Base-by-base conservation (phyloP, 1,140 invertebrate genomes). In the Lepeophtheirus salmonis region DNA sequence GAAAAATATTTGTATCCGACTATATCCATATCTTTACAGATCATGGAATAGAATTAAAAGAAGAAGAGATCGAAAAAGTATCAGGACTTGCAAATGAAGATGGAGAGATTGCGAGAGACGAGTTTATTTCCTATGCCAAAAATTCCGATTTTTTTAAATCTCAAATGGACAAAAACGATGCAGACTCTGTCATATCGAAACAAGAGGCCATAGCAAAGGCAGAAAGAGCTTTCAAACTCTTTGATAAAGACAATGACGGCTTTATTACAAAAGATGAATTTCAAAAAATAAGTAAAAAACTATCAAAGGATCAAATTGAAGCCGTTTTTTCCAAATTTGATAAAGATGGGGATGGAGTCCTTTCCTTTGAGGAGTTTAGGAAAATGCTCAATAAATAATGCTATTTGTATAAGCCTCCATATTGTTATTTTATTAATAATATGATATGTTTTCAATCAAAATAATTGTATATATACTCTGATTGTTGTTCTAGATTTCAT, bases 201-300 rank as follows among this genome's bases (percentile, higher is more conserved):
- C 52, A 22, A 22, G 52, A 54, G 14, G 52, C 52, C 21, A 22
- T 54, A 2, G 52, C 52, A 17, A 54, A 54, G 14, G 52, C 52
- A n/a, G 52, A 54, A 22, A 2, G 52, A 54, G 52, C 52, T 3
- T 54, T 54, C 22, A 54, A 20, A 22, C 52, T 54, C 52, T 54
- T 54, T 22, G 52, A 54, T 22, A 54, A 54, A 22, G 52, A 54
- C 52, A 54, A 54, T 22, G 52, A 54, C 52, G 52, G 52, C 18
- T 54, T 20, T 22, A 54, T 54, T 22, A 54, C 16, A 17, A 54
- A 54, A 22, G 52, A 54, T 20, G 52, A 54, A 22, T 54, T 54
- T 22, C 16, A 17, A 14, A 54, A 54, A 22, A 54, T 54, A 16
- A 20, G 17, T 22, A 54, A 54, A 22, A 54, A 54, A 14, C 52